Base-by-base conservation (phyloP, 2,888 invertebrate species). In the Acrocera orbiculus region DNA sequence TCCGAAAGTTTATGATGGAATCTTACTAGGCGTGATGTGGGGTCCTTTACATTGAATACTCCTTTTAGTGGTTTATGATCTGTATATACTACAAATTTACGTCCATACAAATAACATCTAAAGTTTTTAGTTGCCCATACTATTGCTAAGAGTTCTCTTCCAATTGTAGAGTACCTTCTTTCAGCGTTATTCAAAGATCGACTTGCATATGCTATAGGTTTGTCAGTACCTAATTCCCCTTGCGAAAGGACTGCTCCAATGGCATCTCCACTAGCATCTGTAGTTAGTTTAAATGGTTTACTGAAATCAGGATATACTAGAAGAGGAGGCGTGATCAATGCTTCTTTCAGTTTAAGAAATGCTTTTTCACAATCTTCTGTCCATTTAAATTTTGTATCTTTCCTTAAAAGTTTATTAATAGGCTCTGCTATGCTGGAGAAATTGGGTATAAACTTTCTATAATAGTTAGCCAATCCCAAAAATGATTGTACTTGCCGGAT, bases 121-220 rank as follows among this genome's bases (percentile, higher is more conserved):
- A 53, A 54, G 29, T 52, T 46, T 40, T 52, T 51, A 2, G 41
- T 38, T 1, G 49, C 50, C 47, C 47, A 50, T 1, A 52, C 44
- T 5, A 54, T 47, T 1, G 42, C 45, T 24, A 52, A 19, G 4
- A 53, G 29, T 42, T 55, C 52, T 29, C 51, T 53, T 35, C 55
- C 51, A 8, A 51, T 45, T 3, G 44, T 42, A 2, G 38, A 38
- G 27, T 49, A 48, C 13, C 41, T 46, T 5, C 6, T 31, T 42
- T 49, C 46, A 0, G 43, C 36, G 8, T 32, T 24, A 14, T 39
- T 43, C 33, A 42, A 30, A 1, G 42, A 46, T 36, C 50, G 31
- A 10, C 47, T 48, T 2, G 49, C 38, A 30, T 41, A 48, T 17
- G 43, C 44, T 6, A 51, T 36, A 1, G 47, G 23, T 20, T 36